Percentiles rank a stretch among this genome's conserved stretches.
phyloP scores from a whole-genome alignment of 2,113 vertebrate genomes.

The Amia ocellicauda region DNA sequence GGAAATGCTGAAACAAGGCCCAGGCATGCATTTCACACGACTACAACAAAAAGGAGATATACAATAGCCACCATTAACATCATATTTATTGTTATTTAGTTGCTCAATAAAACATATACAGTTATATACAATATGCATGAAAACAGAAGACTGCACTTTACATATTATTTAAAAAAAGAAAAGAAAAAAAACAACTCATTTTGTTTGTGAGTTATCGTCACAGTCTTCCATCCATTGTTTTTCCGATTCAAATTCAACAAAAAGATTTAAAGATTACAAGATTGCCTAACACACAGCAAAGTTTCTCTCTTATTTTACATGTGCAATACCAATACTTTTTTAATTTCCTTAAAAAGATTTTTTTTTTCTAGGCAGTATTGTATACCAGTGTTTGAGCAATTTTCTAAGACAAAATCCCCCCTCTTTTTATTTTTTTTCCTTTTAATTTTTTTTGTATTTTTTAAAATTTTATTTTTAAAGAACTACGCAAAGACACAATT shows the following conservation, averaged over 20 bases:
- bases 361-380: conserved; percentile 70
- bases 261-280: conserved; percentile 85
- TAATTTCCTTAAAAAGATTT: conserved; percentile 65
- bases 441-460: too few species aligned
- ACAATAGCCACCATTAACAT: conserved; percentile 86
- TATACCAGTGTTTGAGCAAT: conserved; percentile 68
- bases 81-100: conserved; percentile 99
- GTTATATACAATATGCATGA: conserved; percentile 99
- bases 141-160: conserved; percentile 99
- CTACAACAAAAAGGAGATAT: conserved; percentile 15
- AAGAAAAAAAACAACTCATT: conserved; percentile 83
- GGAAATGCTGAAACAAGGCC: too few species aligned
- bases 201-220: conserved; percentile 88
- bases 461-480: too few species aligned
- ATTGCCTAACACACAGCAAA: conserved; percentile 96
- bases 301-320: conserved; percentile 94
- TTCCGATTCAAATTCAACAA: conserved; percentile 86
- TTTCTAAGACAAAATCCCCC: conserved; percentile 5
- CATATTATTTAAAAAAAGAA: conserved; percentile 80
- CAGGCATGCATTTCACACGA: too few species aligned
- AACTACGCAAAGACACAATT: too few species aligned
- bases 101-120: conserved; percentile 99
- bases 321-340: conserved; percentile 88
- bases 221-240: conserved; percentile 95
- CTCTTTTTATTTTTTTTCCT: too few species aligned